Base-by-base conservation (phyloP, 2,888 invertebrate species). In the Mythimna impura region DNA sequence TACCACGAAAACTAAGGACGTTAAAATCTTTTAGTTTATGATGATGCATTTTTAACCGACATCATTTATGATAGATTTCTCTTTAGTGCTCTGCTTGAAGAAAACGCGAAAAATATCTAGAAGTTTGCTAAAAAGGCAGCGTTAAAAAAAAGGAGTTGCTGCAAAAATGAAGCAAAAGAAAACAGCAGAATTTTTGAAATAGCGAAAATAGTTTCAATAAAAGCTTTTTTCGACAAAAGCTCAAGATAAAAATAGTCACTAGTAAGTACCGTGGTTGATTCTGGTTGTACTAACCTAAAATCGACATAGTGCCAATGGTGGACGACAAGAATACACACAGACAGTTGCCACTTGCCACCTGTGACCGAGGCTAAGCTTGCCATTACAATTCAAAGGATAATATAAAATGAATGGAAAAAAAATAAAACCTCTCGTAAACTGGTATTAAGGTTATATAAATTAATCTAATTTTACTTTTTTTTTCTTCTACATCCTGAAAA, bases 1-100 rank as follows among this genome's bases (percentile, higher is more conserved):
- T 88, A 92, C 90, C 87, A 90, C 75, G 84, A 87, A 83, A 88
- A 82, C 82, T 82, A 73, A 66, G 60, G 61, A 76, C 50, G 54
- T 70, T 25, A 58, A 54, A 67, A 63, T 22, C 9, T 34, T 76
- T 71, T 67, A 72, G 80, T 82, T 74, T 77, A 62, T 69, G 22
- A 52, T 50, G 60, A 25, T 60, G 34, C 63, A 52, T 82, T 34
- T 61, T 69, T 25, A 25, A 25, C 25, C 25, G 25, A 25, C 25
- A 1, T 25, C 25, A 25, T 25, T 67, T 64, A 81, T 50, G 47
- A 55, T 52, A 60, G 54, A 81, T 43, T 14, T n/a, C 20, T 75
- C 17, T 50, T 55, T 62, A 52, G 30, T 52, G 34, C 34, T 52
- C 4, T 25, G 36, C 40, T 77, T 2, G 14, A 55, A 55, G 25